Evolutionary conservation across 2,888 invertebrate genomes (phyloP).

Genomic region (Pyrrhia umbra): DNA sequence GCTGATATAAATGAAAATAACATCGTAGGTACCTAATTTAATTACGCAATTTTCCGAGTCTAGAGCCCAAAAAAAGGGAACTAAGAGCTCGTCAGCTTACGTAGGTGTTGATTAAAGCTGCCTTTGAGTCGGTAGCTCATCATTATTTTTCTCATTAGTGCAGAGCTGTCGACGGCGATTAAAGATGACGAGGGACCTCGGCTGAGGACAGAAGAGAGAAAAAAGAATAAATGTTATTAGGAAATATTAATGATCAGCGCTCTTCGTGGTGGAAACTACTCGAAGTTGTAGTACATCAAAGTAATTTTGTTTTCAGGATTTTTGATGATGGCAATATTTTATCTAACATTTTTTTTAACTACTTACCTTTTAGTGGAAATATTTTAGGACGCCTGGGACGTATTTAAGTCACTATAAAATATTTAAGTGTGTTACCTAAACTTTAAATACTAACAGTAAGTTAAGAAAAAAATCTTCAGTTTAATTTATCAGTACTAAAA

Average conservation of each 20-base stretch:
- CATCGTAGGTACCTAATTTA: constrained; percentile 29
- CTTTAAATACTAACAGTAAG: too few species aligned
- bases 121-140: constrained; percentile 77
- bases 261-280: constrained; percentile 1
- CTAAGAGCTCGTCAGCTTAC: constrained; percentile 28
- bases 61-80: constrained; percentile 46
- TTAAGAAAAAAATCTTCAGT: too few species aligned
- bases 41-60: constrained; percentile 52
- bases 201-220: constrained; percentile 60
- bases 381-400: too few species aligned
- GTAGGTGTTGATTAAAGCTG: constrained; percentile 80
- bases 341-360: too few species aligned
- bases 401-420: too few species aligned
- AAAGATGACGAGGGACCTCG: constrained; percentile 77
- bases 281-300: too few species aligned
- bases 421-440: too few species aligned
- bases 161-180: constrained; percentile 81
- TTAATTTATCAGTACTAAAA: too few species aligned
- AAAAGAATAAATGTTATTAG: constrained; percentile 38
- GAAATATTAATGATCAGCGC: constrained; percentile 36
- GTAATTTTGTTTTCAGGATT: too few species aligned
- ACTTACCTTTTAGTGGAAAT: too few species aligned
- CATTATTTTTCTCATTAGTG: constrained; percentile 89
- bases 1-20: constrained; percentile 2
- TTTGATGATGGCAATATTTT: too few species aligned